Conservation (phyloP, 2,113 vertebrate genomes). For the Sialia sialis region DNA sequence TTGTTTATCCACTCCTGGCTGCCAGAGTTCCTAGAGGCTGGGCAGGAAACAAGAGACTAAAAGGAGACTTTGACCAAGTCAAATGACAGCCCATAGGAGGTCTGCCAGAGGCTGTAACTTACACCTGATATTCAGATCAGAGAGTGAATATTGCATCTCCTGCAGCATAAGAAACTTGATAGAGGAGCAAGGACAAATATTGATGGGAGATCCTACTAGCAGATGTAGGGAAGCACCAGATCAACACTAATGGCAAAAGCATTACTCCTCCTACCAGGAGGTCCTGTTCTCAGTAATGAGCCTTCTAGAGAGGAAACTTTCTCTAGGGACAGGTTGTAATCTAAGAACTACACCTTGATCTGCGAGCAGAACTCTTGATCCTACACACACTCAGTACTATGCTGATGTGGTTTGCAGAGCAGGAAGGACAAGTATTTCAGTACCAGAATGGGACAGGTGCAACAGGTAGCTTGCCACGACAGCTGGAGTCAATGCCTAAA, state of each 20-base stretch:
- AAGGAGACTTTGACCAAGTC: neutral
- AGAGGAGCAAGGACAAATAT: neutral
- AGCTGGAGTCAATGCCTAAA: neutral
- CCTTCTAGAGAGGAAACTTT: neutral
- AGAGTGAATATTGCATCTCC: neutral
- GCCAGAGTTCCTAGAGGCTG: neutral
- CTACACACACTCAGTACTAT: neutral
- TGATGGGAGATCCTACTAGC: neutral
- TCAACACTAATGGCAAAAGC: neutral
- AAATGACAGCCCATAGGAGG: neutral
- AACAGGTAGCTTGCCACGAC: neutral
- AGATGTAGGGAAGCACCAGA: neutral
- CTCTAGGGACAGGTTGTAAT: neutral
- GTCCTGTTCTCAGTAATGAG: neutral
- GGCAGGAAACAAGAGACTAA: neutral
- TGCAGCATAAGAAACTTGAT: neutral
- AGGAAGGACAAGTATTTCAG: conserved; percentile 52
- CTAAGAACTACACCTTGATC: conserved; percentile 30
- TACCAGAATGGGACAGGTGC: neutral
- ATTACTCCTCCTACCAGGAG: neutral
- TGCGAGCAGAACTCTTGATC: neutral
- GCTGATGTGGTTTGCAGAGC: conserved; percentile 5
- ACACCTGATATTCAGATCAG: neutral
- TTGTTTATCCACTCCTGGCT: neutral
- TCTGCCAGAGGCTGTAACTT: neutral